Evolutionary conservation across 37 sponge, comb jelly and placozoan genomes (phyloP).

Genomic region (Oopsacas minuta): DNA sequence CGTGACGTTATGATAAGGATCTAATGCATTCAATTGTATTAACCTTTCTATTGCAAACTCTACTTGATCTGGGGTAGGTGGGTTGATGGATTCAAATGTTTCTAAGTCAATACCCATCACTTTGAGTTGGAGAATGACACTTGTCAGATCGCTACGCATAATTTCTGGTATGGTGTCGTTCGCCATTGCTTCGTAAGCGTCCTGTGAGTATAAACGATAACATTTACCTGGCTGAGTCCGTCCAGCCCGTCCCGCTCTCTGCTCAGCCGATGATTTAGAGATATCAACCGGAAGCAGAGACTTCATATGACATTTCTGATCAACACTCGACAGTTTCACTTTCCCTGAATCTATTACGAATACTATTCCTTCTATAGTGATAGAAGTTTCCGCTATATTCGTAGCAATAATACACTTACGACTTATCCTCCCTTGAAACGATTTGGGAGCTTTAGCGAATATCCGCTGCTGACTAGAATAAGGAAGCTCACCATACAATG

Average conservation of each 20-base stretch:
- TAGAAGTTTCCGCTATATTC: slow-evolving; percentile 1
- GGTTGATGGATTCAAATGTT: neutral
- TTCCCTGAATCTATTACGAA: neutral
- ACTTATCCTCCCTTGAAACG: neutral
- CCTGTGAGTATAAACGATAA: neutral
- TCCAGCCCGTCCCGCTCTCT: slow-evolving; percentile 1
- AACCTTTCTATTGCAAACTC: neutral
- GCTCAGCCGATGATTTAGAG: neutral
- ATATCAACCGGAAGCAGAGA: neutral
- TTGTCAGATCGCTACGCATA: neutral
- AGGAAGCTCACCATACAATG: neutral
- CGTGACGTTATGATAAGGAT: neutral
- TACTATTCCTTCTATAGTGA: neutral
- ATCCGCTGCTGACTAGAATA: neutral
- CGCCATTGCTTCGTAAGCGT: neutral
- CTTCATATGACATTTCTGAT: neutral
- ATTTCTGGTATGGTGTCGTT: neutral
- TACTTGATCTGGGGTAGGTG: neutral
- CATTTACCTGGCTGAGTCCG: slow-evolving; percentile 8
- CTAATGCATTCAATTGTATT: neutral
- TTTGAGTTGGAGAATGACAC: neutral
- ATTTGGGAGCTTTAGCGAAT: neutral
- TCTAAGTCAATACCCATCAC: neutral
- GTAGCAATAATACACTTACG: neutral
- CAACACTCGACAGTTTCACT: neutral